Base-by-base conservation (phyloP, 2,113 vertebrate genomes). In the Malurus elegans region DNA sequence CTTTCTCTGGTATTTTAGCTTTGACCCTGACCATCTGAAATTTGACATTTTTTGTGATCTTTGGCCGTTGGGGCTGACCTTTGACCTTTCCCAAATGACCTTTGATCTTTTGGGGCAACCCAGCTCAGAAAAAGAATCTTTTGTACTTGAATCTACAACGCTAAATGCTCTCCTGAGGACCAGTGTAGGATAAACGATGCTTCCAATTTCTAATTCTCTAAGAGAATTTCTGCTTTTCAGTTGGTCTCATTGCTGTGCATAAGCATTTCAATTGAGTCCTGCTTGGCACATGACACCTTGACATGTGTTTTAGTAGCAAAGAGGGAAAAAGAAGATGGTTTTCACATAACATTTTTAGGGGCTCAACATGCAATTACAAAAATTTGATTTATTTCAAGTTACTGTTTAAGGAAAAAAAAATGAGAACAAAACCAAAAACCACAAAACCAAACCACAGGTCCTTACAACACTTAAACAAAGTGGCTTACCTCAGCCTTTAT, bases 401-500 rank as follows among this genome's bases (percentile, higher is more conserved):
- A 54, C 11, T 62, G 10, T 12, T 88, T 28, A 57, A 34, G 24
- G 7, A 32, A 42, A 32, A 42, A 34, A 54, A 19, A 25, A 65
- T 4, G 2, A 6, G 32, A 48, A 18, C 10, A 61, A 45, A 70
- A 10, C 6, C 4, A 56, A 66, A 79, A 19, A 15, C 0, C 0
- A 47, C 25, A 9, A 73, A 74, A 9, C 17, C 13, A 73, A 74
- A 9, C 17, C 13, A 34, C n/a, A 73, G 19, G 47, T 83, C 18
- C 16, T 66, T 42, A 10, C 38, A 95, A 90, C 71, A 50, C 67
- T 80, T 93, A 67, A 78, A 91, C 32, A 47, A 91, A 86, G 44
- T 51, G 83, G 88, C 91, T 92, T 73, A 71, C 51, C 72, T 60
- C 73, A 74, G 79, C 61, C 73, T 97, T 97, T 96, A 97, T 96